Conservation (phyloP, 2,888 invertebrate genomes). For the Trichopria drosophilae region DNA sequence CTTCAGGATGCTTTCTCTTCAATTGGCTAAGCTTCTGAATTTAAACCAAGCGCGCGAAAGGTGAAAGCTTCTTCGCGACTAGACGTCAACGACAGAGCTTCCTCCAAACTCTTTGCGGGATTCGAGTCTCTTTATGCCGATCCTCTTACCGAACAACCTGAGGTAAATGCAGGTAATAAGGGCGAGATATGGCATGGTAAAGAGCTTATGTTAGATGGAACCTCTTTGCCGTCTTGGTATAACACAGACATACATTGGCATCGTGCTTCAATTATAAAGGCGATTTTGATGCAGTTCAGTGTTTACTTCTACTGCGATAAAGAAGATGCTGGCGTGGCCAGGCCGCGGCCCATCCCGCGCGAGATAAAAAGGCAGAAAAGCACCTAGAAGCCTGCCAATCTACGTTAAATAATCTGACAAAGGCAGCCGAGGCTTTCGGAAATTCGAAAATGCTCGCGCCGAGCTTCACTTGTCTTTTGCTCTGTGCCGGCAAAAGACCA, state of each 20-base stretch:
- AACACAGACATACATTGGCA: no score
- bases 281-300: no score
- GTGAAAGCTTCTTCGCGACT: conserved; percentile 1
- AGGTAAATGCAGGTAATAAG: conserved; percentile 44
- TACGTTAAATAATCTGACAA: conserved; percentile 16
- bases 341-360: no score
- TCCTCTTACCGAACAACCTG: conserved; percentile 20
- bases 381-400: conserved; percentile 1
- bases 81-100: conserved; percentile 7
- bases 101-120: conserved; percentile 27
- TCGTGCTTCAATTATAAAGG: no score
- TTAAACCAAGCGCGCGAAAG: conserved; percentile 27
- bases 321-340: no score
- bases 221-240: no score
- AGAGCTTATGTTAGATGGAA: conserved; percentile 44
- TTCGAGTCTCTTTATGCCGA: conserved; percentile 11
- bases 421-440: conserved; percentile 1
- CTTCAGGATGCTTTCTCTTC: no score
- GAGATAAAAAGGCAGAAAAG: no score
- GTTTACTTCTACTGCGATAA: no score
- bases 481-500: not conserved
- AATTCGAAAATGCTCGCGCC: not conserved
- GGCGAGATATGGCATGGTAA: conserved; percentile 43
- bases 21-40: conserved; percentile 28
- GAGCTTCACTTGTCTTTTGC: not conserved